phyloP scores from a whole-genome alignment of 2,888 invertebrate genomes.

The Smittia sp. region DNA sequence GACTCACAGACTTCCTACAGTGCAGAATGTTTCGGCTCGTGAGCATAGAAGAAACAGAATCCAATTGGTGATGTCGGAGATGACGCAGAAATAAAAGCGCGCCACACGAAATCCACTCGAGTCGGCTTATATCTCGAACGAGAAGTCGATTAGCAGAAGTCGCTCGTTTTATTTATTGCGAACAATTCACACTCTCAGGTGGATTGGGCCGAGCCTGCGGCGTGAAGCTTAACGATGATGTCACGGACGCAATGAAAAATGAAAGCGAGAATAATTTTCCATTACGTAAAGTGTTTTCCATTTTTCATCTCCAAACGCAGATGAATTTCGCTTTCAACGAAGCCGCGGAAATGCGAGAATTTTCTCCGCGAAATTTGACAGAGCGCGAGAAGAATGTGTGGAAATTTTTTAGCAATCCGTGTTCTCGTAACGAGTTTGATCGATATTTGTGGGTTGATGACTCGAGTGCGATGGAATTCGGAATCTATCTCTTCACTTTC shows the following conservation, averaged over 20 bases:
- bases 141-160: not conserved
- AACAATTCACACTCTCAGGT: not conserved
- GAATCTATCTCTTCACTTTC: too few relatives aligned
- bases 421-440: not conserved
- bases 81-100: too few relatives aligned
- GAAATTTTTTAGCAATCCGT: not conserved
- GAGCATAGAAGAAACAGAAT: too few relatives aligned
- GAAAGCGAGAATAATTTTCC: constrained; percentile 9
- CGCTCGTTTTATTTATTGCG: not conserved
- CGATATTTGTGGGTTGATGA: not conserved
- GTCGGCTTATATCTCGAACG: not conserved
- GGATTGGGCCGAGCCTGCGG: not conserved
- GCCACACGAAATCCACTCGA: not conserved
- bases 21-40: too few relatives aligned
- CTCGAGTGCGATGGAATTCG: too few relatives aligned
- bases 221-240: not conserved
- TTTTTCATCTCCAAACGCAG: too few relatives aligned
- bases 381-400: not conserved
- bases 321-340: not conserved
- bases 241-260: constrained; percentile 8
- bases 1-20: too few relatives aligned
- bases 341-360: not conserved
- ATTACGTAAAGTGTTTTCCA: constrained; percentile 13
- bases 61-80: too few relatives aligned
- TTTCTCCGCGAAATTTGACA: not conserved